Percentiles rank a stretch among this genome's conserved stretches.
phyloP scores from a whole-genome alignment of 2,888 invertebrate species.

The Melieria picta region DNA sequence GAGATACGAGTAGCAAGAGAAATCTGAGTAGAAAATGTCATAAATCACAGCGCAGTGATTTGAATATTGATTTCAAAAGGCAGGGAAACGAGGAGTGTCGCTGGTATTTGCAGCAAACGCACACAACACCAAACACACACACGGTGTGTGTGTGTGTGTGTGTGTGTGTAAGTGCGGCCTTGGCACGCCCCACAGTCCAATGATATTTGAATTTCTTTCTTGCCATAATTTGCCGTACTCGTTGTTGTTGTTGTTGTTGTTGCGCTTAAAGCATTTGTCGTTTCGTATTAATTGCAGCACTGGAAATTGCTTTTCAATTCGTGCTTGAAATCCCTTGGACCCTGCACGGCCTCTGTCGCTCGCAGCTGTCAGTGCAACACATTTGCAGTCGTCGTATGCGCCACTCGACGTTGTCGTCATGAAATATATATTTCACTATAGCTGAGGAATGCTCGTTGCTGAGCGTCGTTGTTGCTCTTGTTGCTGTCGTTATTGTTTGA shows the following conservation, averaged over 20 bases:
- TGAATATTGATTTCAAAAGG: too few relatives aligned
- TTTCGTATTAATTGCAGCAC: constrained; percentile 57
- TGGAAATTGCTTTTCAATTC: constrained; percentile 57
- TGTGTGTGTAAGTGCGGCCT: background rate
- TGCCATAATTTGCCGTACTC: background rate
- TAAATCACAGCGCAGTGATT: too few relatives aligned
- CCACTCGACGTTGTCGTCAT: too few relatives aligned
- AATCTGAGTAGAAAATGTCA: too few relatives aligned
- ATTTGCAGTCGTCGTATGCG: too few relatives aligned
- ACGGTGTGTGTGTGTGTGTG: background rate
- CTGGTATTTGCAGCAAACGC: too few relatives aligned
- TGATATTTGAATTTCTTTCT: background rate
- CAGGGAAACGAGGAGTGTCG: too few relatives aligned
- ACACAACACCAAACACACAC: too few relatives aligned
- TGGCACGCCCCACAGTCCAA: background rate
- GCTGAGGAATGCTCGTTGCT: constrained; percentile 46
- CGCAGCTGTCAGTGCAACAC: too few relatives aligned
- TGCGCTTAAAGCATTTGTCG: constrained; percentile 47
- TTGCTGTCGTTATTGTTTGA: constrained; percentile 46
- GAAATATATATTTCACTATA: constrained; percentile 21
- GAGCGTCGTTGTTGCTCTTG: constrained; percentile 47
- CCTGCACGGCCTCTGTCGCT: too few relatives aligned
- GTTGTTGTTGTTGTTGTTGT: constrained; percentile 1
- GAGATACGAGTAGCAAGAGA: too few relatives aligned
- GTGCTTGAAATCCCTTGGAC: constrained; percentile 41